These are phyloP conservation scores for Ligdia adustata DNA, from an alignment of 2,888 invertebrate genomes.

Conservation along the genomic window DNA sequence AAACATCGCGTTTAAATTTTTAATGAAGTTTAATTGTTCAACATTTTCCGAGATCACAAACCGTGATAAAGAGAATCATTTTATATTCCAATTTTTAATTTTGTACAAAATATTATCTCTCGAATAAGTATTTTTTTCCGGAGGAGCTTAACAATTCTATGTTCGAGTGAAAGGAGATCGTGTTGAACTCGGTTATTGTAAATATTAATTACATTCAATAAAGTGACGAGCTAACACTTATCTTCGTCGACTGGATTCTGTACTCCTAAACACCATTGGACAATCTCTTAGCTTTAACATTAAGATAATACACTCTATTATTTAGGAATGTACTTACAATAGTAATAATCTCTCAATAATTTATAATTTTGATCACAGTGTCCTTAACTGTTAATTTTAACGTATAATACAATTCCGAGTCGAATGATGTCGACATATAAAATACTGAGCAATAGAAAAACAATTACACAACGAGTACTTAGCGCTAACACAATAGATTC, in stretches of 20 bases:
- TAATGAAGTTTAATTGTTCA: conserved; percentile 78
- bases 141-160: conserved; percentile 53
- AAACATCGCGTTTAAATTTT: conserved; percentile 50
- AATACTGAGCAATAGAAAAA: conserved; percentile 82
- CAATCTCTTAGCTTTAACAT: conserved; percentile 69
- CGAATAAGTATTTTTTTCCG: conserved; percentile 60
- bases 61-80: conserved; percentile 69
- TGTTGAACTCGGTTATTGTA: conserved; percentile 56
- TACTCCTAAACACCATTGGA: conserved; percentile 52
- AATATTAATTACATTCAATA: conserved; percentile 23
- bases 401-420: conserved; percentile 81
- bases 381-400: conserved; percentile 82
- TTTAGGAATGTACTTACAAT: conserved; percentile 82
- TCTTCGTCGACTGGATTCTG: background rate
- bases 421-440: conserved; percentile 71
- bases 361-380: conserved; percentile 84
- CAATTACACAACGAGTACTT: conserved; percentile 74
- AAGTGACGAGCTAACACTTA: background rate
- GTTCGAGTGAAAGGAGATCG: conserved; percentile 60
- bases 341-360: conserved; percentile 83
- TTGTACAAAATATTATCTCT: conserved; percentile 82
- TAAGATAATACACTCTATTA: conserved; percentile 76
- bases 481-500: conserved; percentile 73
- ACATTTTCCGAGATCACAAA: conserved; percentile 80
- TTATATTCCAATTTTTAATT: conserved; percentile 69